Percentiles rank a stretch among this genome's conserved stretches.
Evolutionary conservation across 2,113 vertebrate species (phyloP).

Genomic region (Bos indicus): DNA sequence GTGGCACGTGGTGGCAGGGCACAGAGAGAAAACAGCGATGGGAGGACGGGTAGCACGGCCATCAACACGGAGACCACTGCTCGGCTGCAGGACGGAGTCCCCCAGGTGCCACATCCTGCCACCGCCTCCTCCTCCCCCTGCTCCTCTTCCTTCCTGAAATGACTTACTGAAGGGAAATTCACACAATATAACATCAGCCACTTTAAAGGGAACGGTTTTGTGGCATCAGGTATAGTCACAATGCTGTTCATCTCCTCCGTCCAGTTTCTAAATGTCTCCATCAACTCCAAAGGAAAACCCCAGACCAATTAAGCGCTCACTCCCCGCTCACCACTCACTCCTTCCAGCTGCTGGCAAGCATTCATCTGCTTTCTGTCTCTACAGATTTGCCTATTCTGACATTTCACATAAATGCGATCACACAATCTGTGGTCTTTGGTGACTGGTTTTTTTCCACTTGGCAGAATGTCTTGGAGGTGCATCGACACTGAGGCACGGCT

Average conservation of each 20-base stretch:
- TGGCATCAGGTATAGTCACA: too few species aligned
- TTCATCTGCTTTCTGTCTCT: neutral
- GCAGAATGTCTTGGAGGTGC: neutral
- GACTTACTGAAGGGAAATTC: neutral
- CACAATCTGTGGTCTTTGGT: neutral
- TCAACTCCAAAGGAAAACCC: neutral
- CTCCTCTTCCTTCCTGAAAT: neutral
- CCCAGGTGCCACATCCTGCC: neutral
- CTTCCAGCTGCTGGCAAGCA: neutral
- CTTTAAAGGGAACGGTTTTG: neutral
- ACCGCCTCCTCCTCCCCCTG: neutral
- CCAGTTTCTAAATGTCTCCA: neutral
- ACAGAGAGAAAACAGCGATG: neutral
- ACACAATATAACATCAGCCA: neutral
- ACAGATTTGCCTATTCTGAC: neutral
- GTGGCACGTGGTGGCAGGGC: fast-evolving
- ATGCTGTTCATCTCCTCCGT: fast-evolving
- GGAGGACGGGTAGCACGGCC: neutral
- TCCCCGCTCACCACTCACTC: neutral
- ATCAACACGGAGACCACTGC: fast-evolving
- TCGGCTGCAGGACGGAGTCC: fast-evolving
- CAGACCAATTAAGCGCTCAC: fast-evolving
- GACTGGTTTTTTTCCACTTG: neutral
- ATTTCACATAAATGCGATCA: neutral
- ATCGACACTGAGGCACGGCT: neutral